These are phyloP conservation scores for Himantopus leucocephalus DNA, from an alignment of 2,113 vertebrate genomes.

Conservation along the genomic window DNA sequence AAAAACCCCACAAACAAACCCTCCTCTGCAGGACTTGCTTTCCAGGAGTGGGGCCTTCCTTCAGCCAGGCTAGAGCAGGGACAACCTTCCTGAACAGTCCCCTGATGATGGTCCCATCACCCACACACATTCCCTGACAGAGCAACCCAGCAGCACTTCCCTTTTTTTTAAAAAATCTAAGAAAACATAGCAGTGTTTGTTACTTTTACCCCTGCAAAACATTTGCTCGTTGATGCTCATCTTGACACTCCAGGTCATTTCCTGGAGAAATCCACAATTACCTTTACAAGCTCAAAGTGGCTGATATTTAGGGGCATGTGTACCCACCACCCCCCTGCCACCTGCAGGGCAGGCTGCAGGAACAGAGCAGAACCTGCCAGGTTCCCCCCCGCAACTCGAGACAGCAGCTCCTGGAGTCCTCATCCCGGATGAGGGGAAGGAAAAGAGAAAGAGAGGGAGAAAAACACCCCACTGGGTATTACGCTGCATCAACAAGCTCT, in stretches of 20 bases:
- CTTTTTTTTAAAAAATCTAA: not conserved
- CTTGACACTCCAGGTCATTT: not conserved
- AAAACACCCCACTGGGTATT: fast-evolving
- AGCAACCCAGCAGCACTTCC: no score
- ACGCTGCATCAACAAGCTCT: fast-evolving
- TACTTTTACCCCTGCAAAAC: not conserved
- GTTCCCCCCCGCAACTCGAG: fast-evolving
- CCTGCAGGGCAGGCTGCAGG: not conserved
- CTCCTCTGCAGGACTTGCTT: not conserved
- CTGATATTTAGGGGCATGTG: fast-evolving
- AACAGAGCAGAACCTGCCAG: not conserved
- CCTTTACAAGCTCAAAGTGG: not conserved
- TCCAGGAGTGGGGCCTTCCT: not conserved
- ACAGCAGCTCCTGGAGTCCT: not conserved
- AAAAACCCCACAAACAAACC: no score
- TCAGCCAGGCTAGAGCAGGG: not conserved
- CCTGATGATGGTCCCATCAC: not conserved
- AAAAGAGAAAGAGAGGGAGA: not conserved
- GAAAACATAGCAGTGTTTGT: fast-evolving
- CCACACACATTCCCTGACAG: fast-evolving
- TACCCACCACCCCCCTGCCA: not conserved
- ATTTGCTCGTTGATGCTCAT: not conserved
- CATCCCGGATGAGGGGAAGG: not conserved
- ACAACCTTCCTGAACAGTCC: not conserved
- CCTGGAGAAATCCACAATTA: not conserved